Evolutionary conservation across 2,888 invertebrate genomes (phyloP).

Genomic region (Marasmarcha lunaedactyla): DNA sequence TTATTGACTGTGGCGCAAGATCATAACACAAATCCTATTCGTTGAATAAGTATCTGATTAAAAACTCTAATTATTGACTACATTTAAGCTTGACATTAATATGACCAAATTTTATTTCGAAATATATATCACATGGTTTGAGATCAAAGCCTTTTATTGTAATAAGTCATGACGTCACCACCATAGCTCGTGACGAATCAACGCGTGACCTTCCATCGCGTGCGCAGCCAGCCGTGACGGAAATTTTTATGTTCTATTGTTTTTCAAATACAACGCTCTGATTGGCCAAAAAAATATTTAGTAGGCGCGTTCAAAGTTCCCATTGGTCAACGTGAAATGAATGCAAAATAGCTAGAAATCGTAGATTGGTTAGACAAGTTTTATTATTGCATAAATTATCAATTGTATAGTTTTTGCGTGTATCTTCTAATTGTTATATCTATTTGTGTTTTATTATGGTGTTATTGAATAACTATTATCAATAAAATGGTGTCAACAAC

Average conservation of each 20-base stretch:
- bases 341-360: constrained; percentile 34
- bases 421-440: no score
- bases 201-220: constrained; percentile 18
- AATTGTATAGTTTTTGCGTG: background rate
- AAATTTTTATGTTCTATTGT: constrained; percentile 67
- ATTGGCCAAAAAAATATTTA: constrained; percentile 40
- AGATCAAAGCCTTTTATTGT: no score
- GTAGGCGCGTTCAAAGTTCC: constrained; percentile 38
- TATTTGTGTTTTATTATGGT: no score
- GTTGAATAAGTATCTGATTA: no score
- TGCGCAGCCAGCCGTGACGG: constrained; percentile 54
- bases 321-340: constrained; percentile 47
- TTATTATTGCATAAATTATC: background rate
- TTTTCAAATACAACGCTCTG: constrained; percentile 47
- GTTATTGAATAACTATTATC: no score
- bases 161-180: background rate
- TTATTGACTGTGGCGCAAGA: no score
- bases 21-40: no score
- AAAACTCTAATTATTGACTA: no score
- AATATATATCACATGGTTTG: no score
- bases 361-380: background rate
- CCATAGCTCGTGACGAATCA: constrained; percentile 1
- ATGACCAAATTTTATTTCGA: no score
- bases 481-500: no score
- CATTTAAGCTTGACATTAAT: no score